phyloP scores from a whole-genome alignment of 92 coral and sea anemone species.

The Bergia sp. region DNA sequence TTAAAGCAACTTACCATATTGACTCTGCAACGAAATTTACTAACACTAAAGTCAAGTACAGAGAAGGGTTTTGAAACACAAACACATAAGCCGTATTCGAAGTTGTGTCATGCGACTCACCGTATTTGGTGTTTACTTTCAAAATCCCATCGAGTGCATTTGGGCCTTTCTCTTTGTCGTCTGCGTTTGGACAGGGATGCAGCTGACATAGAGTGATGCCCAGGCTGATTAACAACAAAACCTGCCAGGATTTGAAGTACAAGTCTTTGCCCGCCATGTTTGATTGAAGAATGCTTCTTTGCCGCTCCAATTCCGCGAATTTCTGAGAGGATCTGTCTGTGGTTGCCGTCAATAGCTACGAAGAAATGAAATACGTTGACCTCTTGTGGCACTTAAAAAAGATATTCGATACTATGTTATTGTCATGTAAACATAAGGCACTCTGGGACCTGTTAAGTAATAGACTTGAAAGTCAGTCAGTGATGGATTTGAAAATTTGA shows the following conservation, averaged over 20 bases:
- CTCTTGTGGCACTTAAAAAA: background rate
- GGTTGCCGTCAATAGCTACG: background rate
- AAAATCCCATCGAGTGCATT: constrained; percentile 18
- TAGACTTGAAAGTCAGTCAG: background rate
- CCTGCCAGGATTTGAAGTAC: background rate
- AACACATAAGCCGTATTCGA: background rate
- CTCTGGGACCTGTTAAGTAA: background rate
- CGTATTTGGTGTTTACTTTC: constrained; percentile 14
- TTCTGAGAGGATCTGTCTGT: background rate
- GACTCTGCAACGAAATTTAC: no score
- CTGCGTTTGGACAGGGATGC: background rate
- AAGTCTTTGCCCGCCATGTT: background rate
- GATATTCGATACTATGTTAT: background rate
- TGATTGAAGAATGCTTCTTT: background rate
- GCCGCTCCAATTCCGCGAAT: background rate
- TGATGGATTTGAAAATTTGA: background rate
- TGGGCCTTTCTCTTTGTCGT: background rate
- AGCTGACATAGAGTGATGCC: background rate
- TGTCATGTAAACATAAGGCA: background rate
- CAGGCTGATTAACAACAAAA: background rate
- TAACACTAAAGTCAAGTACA: no score
- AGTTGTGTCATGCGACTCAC: background rate
- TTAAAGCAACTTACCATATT: no score
- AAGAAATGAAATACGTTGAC: background rate
- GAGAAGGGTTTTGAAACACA: no score